phyloP scores from a whole-genome alignment of 2,888 invertebrate genomes.

The Cotesia congregata region DNA sequence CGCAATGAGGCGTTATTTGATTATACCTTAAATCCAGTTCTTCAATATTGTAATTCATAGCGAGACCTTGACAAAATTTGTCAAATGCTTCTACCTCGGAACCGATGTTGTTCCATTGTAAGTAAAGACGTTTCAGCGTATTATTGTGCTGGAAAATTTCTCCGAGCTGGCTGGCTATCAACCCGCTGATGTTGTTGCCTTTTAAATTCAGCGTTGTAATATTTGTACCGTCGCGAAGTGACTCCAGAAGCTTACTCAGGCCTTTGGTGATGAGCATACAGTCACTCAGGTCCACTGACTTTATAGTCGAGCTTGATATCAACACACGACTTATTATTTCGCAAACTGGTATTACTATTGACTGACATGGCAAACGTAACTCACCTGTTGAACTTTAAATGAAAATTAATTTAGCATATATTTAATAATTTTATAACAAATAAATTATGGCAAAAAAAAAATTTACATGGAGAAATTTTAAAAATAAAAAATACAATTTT shows the following conservation, averaged over 20 bases:
- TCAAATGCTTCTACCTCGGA: constrained; percentile 59
- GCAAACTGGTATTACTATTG: constrained; percentile 62
- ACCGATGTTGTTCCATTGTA: constrained; percentile 69
- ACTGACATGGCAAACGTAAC: constrained; percentile 56
- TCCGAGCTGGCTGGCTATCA: constrained; percentile 62
- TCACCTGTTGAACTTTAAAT: constrained; percentile 58
- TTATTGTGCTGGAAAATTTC: constrained; percentile 62
- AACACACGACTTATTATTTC: constrained; percentile 65
- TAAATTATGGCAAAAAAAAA: too few species aligned
- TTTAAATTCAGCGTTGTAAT: constrained; percentile 65
- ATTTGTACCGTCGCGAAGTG: constrained; percentile 62
- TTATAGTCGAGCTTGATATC: constrained; percentile 63
- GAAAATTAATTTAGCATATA: too few species aligned
- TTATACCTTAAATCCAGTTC: constrained; percentile 67
- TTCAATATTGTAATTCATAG: constrained; percentile 62
- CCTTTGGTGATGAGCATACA: constrained; percentile 68
- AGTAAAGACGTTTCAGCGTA: constrained; percentile 58
- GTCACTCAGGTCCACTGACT: constrained; percentile 64
- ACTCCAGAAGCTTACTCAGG: constrained; percentile 61
- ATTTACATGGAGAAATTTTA: too few species aligned
- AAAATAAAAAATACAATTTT: constrained; percentile 5
- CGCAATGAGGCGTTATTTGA: constrained; percentile 64
- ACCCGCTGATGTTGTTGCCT: constrained; percentile 66
- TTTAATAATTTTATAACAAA: too few species aligned
- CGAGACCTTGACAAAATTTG: constrained; percentile 64